Percentiles rank a stretch among this genome's conserved stretches.
These are phyloP conservation scores for Tragelaphus scriptus DNA, from an alignment of 2,113 vertebrate genomes.

Conservation along the genomic window DNA sequence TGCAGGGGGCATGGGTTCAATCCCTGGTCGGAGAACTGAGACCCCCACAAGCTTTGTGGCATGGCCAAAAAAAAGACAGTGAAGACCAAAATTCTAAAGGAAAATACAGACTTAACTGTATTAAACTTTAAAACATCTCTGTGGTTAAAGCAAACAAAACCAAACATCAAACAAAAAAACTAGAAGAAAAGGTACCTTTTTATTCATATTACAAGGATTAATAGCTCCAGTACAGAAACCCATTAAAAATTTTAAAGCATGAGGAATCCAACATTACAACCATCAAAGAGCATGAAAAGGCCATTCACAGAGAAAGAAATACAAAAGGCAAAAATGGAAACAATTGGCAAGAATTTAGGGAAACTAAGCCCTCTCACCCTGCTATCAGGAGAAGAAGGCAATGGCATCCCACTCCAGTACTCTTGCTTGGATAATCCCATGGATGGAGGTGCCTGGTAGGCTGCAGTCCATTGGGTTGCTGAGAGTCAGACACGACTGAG, in stretches of 20 bases:
- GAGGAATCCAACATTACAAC: neutral
- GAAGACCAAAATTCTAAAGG: neutral
- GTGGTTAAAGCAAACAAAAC: slow-evolving; percentile 27
- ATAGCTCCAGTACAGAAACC: neutral
- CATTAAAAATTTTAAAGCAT: neutral
- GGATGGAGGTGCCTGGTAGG: no score
- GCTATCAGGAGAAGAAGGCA: neutral
- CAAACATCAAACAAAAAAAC: neutral
- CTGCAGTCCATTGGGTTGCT: no score
- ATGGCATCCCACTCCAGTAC: no score
- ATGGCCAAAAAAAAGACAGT: neutral
- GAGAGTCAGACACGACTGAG: no score
- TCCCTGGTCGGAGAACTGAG: neutral
- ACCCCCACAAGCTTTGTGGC: neutral
- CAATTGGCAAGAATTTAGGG: neutral
- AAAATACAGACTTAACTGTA: neutral
- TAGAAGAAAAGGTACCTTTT: neutral
- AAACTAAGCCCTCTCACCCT: neutral
- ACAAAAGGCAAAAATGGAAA: neutral
- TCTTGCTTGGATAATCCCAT: no score
- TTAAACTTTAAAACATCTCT: neutral
- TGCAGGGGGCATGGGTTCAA: neutral
- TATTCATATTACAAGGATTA: neutral
- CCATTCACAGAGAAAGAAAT: neutral
- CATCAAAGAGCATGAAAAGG: neutral